Evolutionary conservation across 2,888 invertebrate species (phyloP).

Genomic region (Orchestes rusci): DNA sequence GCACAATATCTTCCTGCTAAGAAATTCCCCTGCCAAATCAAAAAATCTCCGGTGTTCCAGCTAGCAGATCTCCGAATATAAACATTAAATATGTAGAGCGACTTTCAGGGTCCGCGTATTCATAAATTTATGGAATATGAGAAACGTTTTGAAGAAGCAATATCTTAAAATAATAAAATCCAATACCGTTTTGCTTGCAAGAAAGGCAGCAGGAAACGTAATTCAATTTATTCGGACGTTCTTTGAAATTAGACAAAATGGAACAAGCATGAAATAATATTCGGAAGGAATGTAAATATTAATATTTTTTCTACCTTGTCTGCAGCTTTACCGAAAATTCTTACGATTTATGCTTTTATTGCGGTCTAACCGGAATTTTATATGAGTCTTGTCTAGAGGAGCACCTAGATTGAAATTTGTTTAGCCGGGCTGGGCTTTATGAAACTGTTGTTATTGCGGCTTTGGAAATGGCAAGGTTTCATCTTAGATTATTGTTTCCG

Average conservation of each 20-base stretch:
- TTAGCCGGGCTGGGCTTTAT: no score
- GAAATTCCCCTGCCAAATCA: slow-evolving; percentile 8
- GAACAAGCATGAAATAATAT: slow-evolving; percentile 4
- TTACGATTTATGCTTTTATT: no score
- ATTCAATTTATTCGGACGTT: slow-evolving; percentile 27
- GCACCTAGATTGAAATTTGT: no score
- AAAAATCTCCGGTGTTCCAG: slow-evolving; percentile 7
- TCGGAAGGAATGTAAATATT: slow-evolving; percentile 13
- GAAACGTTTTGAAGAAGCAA: slow-evolving; percentile 18
- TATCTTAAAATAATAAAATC: slow-evolving; percentile 18
- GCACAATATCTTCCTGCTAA: no score
- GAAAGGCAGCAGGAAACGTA: slow-evolving; percentile 25
- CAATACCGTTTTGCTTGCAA: slow-evolving; percentile 16
- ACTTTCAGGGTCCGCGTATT: slow-evolving; percentile 10
- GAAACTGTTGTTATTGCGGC: no score
- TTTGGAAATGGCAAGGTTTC: no score
- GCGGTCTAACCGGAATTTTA: no score
- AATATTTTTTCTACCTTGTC: slow-evolving; percentile 13
- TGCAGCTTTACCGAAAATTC: no score
- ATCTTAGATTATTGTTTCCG: no score
- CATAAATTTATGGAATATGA: slow-evolving; percentile 13
- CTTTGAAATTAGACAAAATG: slow-evolving; percentile 21
- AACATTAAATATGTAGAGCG: slow-evolving; percentile 11
- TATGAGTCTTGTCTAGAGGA: no score
- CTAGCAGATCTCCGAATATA: slow-evolving; percentile 6